Conservation (phyloP, 2,113 vertebrate genomes). For the Ceyx margarethae region DNA sequence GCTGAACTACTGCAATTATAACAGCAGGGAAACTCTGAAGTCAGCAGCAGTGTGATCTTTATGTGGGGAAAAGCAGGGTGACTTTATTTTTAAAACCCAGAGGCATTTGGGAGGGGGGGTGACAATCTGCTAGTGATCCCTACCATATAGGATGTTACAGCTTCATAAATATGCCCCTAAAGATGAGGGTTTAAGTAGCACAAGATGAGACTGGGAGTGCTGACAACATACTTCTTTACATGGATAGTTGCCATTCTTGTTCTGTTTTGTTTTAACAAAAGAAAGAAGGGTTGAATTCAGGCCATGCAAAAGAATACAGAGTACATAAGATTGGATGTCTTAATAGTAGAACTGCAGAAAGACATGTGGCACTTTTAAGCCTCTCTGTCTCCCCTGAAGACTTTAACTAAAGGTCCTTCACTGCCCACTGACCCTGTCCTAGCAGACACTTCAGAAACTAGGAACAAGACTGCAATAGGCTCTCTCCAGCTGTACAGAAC, state of each 20-base stretch:
- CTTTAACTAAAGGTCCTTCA: not conserved
- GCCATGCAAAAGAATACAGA: not conserved
- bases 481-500: accelerated
- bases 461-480: not conserved
- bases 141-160: not conserved
- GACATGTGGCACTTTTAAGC: not conserved
- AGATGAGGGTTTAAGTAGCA: not conserved
- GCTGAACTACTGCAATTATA: not conserved
- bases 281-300: not conserved
- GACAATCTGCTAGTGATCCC: not conserved
- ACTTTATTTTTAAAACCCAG: not conserved
- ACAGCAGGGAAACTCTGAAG: not conserved
- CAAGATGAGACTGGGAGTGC: not conserved
- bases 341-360: not conserved
- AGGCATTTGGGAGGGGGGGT: not conserved
- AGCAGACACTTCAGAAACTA: not conserved
- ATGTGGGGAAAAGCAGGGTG: not conserved
- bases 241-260: not conserved
- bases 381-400: not conserved
- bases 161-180: not conserved
- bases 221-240: not conserved
- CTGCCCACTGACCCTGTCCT: not conserved
- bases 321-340: not conserved
- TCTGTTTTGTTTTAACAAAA: conserved; percentile 10
- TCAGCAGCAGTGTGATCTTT: not conserved